Conservation (phyloP, 2,888 invertebrate species). For the Gordius sp. region DNA sequence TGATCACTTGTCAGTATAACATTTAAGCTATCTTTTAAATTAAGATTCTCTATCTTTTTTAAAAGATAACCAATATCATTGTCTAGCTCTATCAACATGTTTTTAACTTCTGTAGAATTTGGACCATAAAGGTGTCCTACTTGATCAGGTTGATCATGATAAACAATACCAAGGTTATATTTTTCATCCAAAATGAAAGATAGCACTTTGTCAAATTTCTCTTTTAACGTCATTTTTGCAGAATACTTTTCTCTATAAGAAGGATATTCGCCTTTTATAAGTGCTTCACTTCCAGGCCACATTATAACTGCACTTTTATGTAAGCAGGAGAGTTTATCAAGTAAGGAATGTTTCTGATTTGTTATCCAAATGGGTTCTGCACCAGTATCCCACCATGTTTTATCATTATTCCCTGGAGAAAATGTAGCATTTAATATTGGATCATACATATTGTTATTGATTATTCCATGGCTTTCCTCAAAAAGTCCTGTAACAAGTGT, state of each 20-base stretch:
- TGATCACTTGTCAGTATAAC: slow-evolving; percentile 46
- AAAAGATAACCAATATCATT: slow-evolving; percentile 35
- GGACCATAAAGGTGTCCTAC: slow-evolving; percentile 38
- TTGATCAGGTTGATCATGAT: slow-evolving; percentile 44
- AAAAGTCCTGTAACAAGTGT: background rate
- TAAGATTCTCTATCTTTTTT: slow-evolving; percentile 32
- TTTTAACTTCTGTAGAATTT: slow-evolving; percentile 27
- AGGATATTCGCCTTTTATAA: slow-evolving; percentile 31
- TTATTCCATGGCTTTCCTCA: slow-evolving; percentile 12
- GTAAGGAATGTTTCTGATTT: slow-evolving; percentile 12
- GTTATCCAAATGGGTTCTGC: slow-evolving; percentile 26
- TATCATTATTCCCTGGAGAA: slow-evolving; percentile 22
- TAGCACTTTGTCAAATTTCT: slow-evolving; percentile 36
- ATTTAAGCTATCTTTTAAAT: slow-evolving; percentile 35
- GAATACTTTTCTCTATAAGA: slow-evolving; percentile 27
- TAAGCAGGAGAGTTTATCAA: slow-evolving; percentile 16
- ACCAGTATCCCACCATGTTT: slow-evolving; percentile 35
- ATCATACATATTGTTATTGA: slow-evolving; percentile 13
- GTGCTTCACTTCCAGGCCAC: slow-evolving; percentile 41
- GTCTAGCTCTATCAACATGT: slow-evolving; percentile 26
- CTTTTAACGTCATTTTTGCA: slow-evolving; percentile 30
- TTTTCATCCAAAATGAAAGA: slow-evolving; percentile 39
- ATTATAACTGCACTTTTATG: slow-evolving; percentile 40
- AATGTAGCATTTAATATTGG: background rate
- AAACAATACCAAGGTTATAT: slow-evolving; percentile 42